phyloP scores from a whole-genome alignment of 2,888 invertebrate genomes.

The Aphodius sticticus region DNA sequence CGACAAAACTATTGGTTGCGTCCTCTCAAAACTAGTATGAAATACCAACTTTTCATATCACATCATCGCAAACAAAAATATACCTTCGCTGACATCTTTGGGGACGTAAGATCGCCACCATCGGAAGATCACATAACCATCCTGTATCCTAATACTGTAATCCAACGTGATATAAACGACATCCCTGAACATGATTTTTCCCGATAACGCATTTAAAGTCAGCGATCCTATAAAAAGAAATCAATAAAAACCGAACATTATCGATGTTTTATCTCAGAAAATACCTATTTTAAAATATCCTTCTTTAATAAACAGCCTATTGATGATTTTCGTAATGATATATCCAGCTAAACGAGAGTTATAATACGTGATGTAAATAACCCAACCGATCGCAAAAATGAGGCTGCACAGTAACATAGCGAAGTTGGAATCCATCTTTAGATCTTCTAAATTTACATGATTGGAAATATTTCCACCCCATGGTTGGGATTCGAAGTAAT shows the following conservation, averaged over 20 bases:
- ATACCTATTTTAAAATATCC: slow-evolving; percentile 90
- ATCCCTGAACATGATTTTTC: slow-evolving; percentile 98
- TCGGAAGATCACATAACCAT: slow-evolving; percentile 96
- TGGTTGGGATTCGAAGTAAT: slow-evolving; percentile 33
- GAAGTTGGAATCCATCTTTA: slow-evolving; percentile 81
- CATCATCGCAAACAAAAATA: no score
- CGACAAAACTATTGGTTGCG: no score
- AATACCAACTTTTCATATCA: no score
- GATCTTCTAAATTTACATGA: slow-evolving; percentile 57
- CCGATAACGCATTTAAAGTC: slow-evolving; percentile 93
- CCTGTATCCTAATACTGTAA: slow-evolving; percentile 90
- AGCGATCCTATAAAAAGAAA: slow-evolving; percentile 81
- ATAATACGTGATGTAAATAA: slow-evolving; percentile 94
- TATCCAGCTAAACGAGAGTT: slow-evolving; percentile 92
- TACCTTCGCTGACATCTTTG: slow-evolving; percentile 94
- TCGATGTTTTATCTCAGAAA: slow-evolving; percentile 46
- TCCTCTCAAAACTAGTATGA: no score
- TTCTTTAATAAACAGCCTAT: slow-evolving; percentile 84
- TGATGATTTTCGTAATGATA: slow-evolving; percentile 86
- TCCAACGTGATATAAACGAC: slow-evolving; percentile 94
- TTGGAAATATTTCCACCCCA: slow-evolving; percentile 36
- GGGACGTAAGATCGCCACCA: slow-evolving; percentile 98
- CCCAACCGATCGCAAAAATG: slow-evolving; percentile 86
- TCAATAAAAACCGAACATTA: slow-evolving; percentile 23
- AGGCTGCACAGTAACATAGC: slow-evolving; percentile 81